These are phyloP conservation scores for Megalopta genalis DNA, from an alignment of 1,140 invertebrate genomes.

Conservation along the genomic window DNA sequence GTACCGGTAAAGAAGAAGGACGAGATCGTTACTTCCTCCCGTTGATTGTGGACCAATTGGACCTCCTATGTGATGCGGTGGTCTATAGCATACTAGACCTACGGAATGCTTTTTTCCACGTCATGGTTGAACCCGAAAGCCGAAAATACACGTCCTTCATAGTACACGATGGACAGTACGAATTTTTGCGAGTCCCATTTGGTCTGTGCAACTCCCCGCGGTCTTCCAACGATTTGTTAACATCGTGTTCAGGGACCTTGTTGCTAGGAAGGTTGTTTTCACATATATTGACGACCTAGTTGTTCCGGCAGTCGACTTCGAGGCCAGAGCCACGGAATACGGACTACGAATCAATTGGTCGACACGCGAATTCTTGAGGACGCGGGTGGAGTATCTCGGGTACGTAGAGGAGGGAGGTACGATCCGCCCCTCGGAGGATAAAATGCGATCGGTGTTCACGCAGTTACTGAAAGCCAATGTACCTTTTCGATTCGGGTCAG, in stretches of 20 bases:
- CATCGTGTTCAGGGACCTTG: not conserved
- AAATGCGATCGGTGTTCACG: no score
- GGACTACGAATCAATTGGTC: not conserved
- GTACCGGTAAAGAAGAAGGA: no score
- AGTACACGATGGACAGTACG: not conserved
- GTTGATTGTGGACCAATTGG: not conserved
- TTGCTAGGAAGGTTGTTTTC: not conserved
- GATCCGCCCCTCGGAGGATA: no score
- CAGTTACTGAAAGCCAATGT: no score
- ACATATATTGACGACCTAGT: not conserved
- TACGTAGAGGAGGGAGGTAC: not conserved
- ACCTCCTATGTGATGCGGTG: not conserved
- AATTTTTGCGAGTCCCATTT: not conserved
- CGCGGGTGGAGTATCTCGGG: not conserved
- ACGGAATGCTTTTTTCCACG: not conserved
- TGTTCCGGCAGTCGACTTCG: not conserved
- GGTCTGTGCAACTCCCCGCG: not conserved
- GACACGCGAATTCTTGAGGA: not conserved
- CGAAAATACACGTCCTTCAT: not conserved
- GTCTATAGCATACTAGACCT: not conserved
- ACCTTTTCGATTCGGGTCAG: no score
- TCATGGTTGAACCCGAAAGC: not conserved
- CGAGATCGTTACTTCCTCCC: not conserved
- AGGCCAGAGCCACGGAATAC: not conserved
- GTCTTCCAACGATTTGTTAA: not conserved